Base-by-base conservation (phyloP, 2,113 vertebrate genomes). In the Chloropsis cyanopogon region DNA sequence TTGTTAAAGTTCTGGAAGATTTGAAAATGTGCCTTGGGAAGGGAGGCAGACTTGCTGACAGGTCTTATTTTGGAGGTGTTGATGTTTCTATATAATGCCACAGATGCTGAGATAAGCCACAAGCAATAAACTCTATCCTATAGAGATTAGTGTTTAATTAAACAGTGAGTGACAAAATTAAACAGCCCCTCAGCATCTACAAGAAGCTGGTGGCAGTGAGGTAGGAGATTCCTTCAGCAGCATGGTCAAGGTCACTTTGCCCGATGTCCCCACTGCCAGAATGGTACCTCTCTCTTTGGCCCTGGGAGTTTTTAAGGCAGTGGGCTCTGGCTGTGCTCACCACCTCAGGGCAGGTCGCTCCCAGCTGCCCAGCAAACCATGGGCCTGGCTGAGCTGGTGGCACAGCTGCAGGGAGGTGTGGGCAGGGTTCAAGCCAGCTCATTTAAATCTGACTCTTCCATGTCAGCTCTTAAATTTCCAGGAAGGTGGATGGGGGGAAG, bases 131-230 rank as follows among this genome's bases (percentile, higher is more conserved):
- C 33, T 81, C 39, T 66, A n/a, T 59, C 87, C 91, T 85, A 2
- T 2, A 64, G 94, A 77, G 93, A 73, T 29, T 73, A 70, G 50
- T 20, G 20, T 76, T 93, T 94, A 95, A 97, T 95, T 95, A 97
- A 95, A 92, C 8, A 2, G 14, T 9, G 23, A 94, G n/a, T 35
- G 76, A 57, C 77, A 85, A 91, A 80, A 91, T 57, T 37, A 65
- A 82, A 69, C 57, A 66, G 33, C 41, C 29, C 16, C 46, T 88
- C 59, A 65, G 39, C 60, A 21, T 10, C 26, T 23, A 47, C 75
- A 83, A 66, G 82, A 2, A 73, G 33, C 44, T 52, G 46, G 9
- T 77, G 64, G 23, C 57, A 49, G 0, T 2, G 7, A 42, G 24
- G 47, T 41, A 12, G 61, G 54, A 19, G 83, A 54, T 86, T 76